These are phyloP conservation scores for Hirtodrosophila cameraria DNA, from an alignment of 2,888 invertebrate genomes.

Conservation along the genomic window DNA sequence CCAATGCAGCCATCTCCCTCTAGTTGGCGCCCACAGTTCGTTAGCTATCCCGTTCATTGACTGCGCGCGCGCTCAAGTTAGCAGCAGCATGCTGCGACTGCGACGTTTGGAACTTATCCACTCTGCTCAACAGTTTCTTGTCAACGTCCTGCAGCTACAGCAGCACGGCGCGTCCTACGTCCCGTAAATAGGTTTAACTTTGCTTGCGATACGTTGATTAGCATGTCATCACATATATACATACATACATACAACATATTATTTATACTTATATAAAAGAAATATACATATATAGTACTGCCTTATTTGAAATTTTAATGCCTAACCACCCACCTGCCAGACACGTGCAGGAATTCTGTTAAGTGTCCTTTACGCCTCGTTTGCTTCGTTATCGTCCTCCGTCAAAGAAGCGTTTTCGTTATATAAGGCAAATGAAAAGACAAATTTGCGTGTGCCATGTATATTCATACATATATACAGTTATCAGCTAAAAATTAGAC, in stretches of 20 bases:
- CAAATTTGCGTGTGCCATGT: conserved; percentile 31
- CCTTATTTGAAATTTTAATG: conserved; percentile 8
- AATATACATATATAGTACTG: too few relatives aligned
- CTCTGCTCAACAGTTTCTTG: conserved; percentile 65
- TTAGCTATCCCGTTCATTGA: conserved; percentile 16
- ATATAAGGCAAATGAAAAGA: conserved; percentile 41
- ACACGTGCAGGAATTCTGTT: conserved; percentile 15
- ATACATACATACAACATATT: neutral
- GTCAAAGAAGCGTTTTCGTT: conserved; percentile 28
- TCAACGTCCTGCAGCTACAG: conserved; percentile 51
- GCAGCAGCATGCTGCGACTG: conserved; percentile 8
- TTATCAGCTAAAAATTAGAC: conserved; percentile 35
- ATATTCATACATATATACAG: conserved; percentile 11
- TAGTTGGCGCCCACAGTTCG: conserved; percentile 9
- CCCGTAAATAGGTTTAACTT: conserved; percentile 31
- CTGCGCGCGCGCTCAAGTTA: conserved; percentile 52
- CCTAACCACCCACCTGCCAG: conserved; percentile 14
- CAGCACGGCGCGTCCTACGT: conserved; percentile 50
- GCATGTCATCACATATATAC: conserved; percentile 18
- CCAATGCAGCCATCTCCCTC: conserved; percentile 15
- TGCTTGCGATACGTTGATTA: conserved; percentile 20
- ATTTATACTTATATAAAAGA: conserved; percentile 6
- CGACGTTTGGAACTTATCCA: conserved; percentile 23
- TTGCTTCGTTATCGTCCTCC: conserved; percentile 1
- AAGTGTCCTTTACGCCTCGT: conserved; percentile 11